Base-by-base conservation (phyloP, 2,888 invertebrate genomes). In the Xanthia togata region DNA sequence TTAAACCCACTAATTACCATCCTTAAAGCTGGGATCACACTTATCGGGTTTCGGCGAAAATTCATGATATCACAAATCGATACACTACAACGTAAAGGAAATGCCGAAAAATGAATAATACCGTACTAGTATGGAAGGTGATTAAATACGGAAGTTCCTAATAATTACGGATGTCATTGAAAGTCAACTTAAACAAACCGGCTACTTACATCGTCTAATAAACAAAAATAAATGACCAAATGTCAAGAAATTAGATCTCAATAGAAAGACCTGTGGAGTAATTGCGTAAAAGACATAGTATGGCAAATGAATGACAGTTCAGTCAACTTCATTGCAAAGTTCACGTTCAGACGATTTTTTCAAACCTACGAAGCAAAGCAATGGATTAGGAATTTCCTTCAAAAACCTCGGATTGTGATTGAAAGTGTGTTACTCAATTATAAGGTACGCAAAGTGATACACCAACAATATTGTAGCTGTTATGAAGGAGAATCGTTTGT, bases 21-120 rank as follows among this genome's bases (percentile, higher is more conserved):
- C 79, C 72, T 84, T 20, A 70, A 84, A 80, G 84, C 84, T 41
- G 72, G 84, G 84, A 55, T 84, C 64, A 79, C 72, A 80, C 23
- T 80, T 80, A 71, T 80, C 84, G 35, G 79, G 79, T 59, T 80
- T 80, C 79, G 47, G 47, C 55, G 38, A 65, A 79, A 71, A 84
- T 65, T n/a, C 63, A 50, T 82, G 63, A 50, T 78, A 76, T 82
- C 63, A 35, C 50, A 23, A 63, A 82, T 76, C 77, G 82, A 78
- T 78, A 82, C 14, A 38, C n/a, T 60, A 60, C 38, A 20, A 35
- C 8, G 35, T 4, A 41, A 8, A 47, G 62, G 38, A 82, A 47
- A 50, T 55, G 12, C 5, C 20, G 76, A n/a, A 75, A 75, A 47
- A 38, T 44, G 6, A 38, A 5, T 9, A 14, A 60, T 44, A 44